Evolutionary conservation across 2,113 vertebrate genomes (phyloP).

Genomic region (Petroica traversi): DNA sequence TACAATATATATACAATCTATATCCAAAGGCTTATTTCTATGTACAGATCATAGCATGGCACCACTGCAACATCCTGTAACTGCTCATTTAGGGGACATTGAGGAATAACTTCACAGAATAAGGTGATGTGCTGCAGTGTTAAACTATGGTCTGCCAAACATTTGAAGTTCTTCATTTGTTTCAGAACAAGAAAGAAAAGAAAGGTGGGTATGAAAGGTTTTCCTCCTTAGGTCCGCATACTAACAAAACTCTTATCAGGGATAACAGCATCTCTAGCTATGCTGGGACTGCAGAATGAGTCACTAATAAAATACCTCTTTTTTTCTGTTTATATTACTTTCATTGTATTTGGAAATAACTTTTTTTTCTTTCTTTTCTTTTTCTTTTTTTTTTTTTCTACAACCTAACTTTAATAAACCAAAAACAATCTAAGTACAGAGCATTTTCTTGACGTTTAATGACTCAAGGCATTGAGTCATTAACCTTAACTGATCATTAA

Average conservation of each 20-base stretch:
- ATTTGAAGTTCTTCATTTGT: background rate
- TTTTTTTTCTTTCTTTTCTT: background rate
- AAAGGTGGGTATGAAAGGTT: background rate
- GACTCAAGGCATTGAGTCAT: constrained; percentile 57
- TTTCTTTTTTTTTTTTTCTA: background rate
- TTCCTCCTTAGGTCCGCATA: background rate
- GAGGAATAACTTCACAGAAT: background rate
- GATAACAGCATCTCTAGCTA: background rate
- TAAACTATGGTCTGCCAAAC: background rate
- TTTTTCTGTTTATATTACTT: background rate
- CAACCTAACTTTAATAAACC: constrained; percentile 47
- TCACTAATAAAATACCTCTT: background rate
- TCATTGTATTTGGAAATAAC: background rate
- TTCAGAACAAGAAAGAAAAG: background rate
- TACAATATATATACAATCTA: too few relatives aligned
- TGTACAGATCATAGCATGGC: background rate
- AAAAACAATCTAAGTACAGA: constrained; percentile 48
- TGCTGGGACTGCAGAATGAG: background rate
- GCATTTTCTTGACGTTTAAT: constrained; percentile 63
- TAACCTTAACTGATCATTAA: constrained; percentile 74
- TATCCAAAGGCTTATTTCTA: background rate
- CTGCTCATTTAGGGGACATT: background rate
- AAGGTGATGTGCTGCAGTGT: background rate
- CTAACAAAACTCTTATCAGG: background rate
- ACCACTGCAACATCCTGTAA: background rate